These are phyloP conservation scores for Dryobates pubescens DNA, from an alignment of 2,797 vertebrate species.

Conservation along the genomic window DNA sequence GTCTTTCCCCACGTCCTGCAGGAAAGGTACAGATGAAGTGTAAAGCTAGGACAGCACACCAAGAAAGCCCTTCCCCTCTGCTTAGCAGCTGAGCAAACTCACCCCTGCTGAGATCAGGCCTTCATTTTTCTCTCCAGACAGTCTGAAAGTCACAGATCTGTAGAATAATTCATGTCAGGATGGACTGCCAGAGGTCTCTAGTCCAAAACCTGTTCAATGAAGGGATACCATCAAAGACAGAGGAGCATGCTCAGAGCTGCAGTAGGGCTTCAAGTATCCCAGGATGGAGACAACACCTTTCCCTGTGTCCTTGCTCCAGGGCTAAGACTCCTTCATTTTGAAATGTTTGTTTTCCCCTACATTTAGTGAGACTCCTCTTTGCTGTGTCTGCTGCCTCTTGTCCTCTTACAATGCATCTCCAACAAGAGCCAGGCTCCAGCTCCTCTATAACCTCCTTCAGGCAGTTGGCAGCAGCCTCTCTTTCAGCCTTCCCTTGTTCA, in stretches of 20 bases:
- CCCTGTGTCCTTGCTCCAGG: neutral
- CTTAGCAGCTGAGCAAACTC: neutral
- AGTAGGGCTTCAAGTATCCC: neutral
- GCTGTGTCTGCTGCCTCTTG: neutral
- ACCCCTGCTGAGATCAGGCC: neutral
- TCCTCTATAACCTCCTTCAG: neutral
- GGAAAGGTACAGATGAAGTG: constrained; percentile 16
- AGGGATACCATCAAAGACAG: neutral
- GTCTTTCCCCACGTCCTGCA: constrained; percentile 42
- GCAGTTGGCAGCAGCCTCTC: neutral
- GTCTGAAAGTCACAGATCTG: neutral
- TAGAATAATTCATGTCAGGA: neutral
- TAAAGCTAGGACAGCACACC: neutral
- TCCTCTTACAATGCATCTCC: neutral
- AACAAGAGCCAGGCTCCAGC: neutral
- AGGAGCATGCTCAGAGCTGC: neutral
- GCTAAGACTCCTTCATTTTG: neutral
- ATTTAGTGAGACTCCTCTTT: neutral
- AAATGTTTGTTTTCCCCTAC: neutral
- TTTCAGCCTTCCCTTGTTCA: neutral
- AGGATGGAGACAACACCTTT: neutral
- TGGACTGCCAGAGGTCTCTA: neutral
- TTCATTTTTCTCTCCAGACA: neutral
- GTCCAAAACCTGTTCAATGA: neutral
- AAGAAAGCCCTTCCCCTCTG: neutral